A percentile compares a stretch with the other conserved stretches of the same genome.
These are phyloP conservation scores for Corythaeola cristata DNA, from an alignment of 2,113 vertebrate genomes.

Conservation along the genomic window DNA sequence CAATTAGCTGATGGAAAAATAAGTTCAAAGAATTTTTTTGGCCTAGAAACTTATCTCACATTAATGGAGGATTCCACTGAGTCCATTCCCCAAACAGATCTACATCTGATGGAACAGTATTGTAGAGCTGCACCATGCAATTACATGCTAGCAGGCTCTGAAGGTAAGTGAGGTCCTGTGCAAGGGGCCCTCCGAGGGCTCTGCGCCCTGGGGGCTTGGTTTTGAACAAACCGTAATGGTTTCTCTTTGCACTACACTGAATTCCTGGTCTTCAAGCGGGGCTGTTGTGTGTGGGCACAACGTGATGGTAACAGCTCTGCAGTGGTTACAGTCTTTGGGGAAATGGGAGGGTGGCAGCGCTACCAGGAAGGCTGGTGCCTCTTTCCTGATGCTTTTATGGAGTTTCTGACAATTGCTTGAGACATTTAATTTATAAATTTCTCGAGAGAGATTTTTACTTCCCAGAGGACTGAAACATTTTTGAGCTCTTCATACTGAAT, in stretches of 20 bases:
- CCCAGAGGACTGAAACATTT: not conserved
- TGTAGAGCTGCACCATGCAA: not conserved
- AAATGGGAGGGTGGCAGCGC: not conserved
- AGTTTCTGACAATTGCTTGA: constrained; percentile 23
- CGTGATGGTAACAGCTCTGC: not conserved
- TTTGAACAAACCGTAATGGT: not conserved
- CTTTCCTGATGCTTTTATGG: not conserved
- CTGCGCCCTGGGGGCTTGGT: not conserved
- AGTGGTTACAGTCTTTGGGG: not conserved
- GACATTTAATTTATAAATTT: not conserved
- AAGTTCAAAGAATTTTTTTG: not conserved
- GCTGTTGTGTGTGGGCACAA: not conserved
- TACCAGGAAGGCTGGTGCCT: not conserved
- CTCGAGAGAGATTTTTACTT: constrained; percentile 6
- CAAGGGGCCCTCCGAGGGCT: not conserved
- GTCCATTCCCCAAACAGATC: not conserved
- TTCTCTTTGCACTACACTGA: not conserved
- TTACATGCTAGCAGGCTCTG: not conserved
- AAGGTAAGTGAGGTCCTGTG: not conserved
- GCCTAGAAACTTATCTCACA: not conserved
- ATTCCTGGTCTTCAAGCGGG: not conserved
- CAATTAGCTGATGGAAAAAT: not conserved
- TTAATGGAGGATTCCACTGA: not conserved
- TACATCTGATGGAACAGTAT: not conserved
- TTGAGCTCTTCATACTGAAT: not conserved